These are phyloP conservation scores for Horisme vitalbata DNA, from an alignment of 2,888 invertebrate genomes.

Conservation along the genomic window DNA sequence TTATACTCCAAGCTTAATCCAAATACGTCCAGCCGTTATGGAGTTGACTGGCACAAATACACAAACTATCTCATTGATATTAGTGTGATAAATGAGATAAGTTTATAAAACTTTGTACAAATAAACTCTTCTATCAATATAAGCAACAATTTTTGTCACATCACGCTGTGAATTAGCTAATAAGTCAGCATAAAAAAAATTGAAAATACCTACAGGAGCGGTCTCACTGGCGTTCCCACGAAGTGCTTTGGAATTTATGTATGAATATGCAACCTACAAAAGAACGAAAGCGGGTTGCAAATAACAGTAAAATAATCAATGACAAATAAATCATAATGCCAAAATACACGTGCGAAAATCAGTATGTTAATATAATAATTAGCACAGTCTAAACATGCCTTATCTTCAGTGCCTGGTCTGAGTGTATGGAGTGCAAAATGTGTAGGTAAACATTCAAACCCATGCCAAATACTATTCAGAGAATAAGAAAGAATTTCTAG, in stretches of 20 bases:
- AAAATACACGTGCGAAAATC: conserved; percentile 34
- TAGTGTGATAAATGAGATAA: too few relatives aligned
- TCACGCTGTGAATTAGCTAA: conserved; percentile 19
- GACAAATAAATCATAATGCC: conserved; percentile 34
- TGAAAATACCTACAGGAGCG: conserved; percentile 88
- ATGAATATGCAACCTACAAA: conserved; percentile 85
- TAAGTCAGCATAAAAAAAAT: conserved; percentile 38
- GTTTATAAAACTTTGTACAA: too few relatives aligned
- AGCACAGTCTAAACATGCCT: conserved; percentile 41
- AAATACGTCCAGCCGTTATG: too few relatives aligned
- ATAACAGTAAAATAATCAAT: conserved; percentile 58
- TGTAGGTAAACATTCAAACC: background rate
- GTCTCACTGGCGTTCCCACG: conserved; percentile 82
- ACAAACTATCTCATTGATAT: too few relatives aligned
- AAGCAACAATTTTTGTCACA: background rate
- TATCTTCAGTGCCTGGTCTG: conserved; percentile 21
- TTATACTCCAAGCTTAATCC: too few relatives aligned
- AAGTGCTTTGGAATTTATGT: conserved; percentile 74
- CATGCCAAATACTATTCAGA: background rate
- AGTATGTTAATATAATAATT: conserved; percentile 35
- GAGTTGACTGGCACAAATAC: too few relatives aligned
- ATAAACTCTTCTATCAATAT: too few relatives aligned
- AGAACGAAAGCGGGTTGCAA: conserved; percentile 82
- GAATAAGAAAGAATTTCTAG: background rate
- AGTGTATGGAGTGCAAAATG: conserved; percentile 15